Evolutionary conservation across 2,113 vertebrate genomes (phyloP).

Genomic region (Microtus richardsoni): DNA sequence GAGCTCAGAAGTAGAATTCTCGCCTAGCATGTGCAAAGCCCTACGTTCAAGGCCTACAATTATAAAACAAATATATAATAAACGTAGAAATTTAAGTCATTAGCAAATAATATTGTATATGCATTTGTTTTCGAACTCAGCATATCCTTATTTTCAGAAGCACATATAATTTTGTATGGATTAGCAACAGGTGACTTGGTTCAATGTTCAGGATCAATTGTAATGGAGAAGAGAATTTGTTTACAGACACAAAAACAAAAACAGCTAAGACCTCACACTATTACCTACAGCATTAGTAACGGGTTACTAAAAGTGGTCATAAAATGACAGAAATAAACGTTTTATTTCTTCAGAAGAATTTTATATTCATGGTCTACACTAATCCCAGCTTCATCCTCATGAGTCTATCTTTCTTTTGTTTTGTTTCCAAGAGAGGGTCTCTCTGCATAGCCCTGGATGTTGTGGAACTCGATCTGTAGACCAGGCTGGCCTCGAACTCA

Average conservation of each 20-base stretch:
- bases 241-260: constrained; percentile 45
- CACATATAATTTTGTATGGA: background rate
- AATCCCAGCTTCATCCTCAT: background rate
- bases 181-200: constrained; percentile 16
- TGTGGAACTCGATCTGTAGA: background rate
- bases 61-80: background rate
- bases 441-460: background rate
- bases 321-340: constrained; percentile 41
- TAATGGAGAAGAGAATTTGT: background rate
- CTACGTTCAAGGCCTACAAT: too few relatives aligned
- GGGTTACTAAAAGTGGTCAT: constrained; percentile 34
- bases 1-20: background rate
- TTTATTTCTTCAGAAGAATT: constrained; percentile 47
- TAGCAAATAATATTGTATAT: background rate
- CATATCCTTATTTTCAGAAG: constrained; percentile 20
- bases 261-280: background rate
- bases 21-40: background rate
- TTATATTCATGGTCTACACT: background rate
- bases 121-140: background rate
- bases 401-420: background rate
- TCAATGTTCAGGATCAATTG: constrained; percentile 30
- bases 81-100: constrained; percentile 2
- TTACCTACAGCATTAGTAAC: constrained; percentile 26
- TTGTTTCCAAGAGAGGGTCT: background rate
- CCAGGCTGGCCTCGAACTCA: background rate